These are phyloP conservation scores for Nothobranchius furzeri DNA, from an alignment of 2,113 vertebrate species.

Conservation along the genomic window DNA sequence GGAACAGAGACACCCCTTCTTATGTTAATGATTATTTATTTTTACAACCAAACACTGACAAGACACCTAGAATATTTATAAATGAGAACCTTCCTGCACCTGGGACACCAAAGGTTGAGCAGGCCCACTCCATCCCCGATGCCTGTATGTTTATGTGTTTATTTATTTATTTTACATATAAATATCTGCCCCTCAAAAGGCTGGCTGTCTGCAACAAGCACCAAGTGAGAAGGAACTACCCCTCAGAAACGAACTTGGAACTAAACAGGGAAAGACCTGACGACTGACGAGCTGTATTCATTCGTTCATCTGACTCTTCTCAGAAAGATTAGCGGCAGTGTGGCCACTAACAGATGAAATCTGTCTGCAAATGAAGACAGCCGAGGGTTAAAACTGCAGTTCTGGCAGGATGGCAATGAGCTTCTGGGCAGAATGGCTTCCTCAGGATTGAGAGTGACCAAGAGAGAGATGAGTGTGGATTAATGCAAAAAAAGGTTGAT, in stretches of 20 bases:
- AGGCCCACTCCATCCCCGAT: too few species aligned
- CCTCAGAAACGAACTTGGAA: conserved; percentile 21
- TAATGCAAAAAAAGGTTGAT: conserved; percentile 60
- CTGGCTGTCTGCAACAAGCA: too few species aligned
- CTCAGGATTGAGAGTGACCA: conserved; percentile 30
- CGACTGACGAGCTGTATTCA: conserved; percentile 28
- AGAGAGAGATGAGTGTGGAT: conserved; percentile 74
- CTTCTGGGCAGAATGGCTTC: conserved; percentile 26
- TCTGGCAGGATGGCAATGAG: conserved; percentile 17
- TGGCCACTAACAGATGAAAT: conserved; percentile 16
- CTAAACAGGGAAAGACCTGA: conserved; percentile 34
- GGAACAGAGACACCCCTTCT: too few species aligned
- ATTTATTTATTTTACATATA: too few species aligned
- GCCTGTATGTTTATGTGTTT: too few species aligned
- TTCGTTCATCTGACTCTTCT: conserved; percentile 10
- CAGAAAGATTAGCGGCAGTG: conserved; percentile 54
- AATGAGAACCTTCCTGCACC: too few species aligned
- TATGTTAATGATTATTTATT: too few species aligned
- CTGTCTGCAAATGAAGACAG: conserved; percentile 14
- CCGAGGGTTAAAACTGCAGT: conserved; percentile 31
- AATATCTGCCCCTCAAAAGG: too few species aligned
- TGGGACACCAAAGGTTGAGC: too few species aligned
- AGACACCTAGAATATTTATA: too few species aligned
- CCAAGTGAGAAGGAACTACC: too few species aligned
- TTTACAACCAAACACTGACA: too few species aligned